Evolutionary conservation across 2,113 vertebrate genomes (phyloP).

Genomic region (Equus przewalskii): DNA sequence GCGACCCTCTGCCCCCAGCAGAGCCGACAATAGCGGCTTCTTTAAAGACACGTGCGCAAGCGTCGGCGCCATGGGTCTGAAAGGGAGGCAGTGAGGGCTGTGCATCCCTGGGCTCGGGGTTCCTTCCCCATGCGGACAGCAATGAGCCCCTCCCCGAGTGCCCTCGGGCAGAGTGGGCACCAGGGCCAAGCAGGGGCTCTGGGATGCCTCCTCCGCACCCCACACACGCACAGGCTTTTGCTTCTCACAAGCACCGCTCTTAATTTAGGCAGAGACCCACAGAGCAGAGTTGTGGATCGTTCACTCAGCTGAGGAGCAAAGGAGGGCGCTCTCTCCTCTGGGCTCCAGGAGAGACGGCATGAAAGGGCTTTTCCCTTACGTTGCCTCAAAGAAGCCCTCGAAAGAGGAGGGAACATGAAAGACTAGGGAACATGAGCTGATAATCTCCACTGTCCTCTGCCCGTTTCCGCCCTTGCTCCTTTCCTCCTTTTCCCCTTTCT

Average conservation of each 20-base stretch:
- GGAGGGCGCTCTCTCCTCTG: accelerated
- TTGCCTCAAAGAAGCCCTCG: neutral
- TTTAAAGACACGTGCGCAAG: accelerated
- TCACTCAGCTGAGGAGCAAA: neutral
- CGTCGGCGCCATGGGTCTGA: accelerated
- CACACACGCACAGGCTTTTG: accelerated
- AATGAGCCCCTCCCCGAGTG: neutral
- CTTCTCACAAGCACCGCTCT: neutral
- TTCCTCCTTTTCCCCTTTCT: no score
- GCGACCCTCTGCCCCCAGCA: neutral
- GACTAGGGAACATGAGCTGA: accelerated
- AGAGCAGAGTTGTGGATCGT: no score
- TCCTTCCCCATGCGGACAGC: neutral
- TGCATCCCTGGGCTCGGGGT: accelerated
- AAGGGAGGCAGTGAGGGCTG: neutral
- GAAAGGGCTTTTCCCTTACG: neutral
- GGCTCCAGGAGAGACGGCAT: neutral
- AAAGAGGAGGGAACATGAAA: accelerated
- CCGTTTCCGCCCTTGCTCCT: neutral
- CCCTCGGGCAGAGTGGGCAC: neutral
- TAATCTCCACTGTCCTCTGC: accelerated
- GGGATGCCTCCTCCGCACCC: neutral
- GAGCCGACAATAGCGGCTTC: neutral
- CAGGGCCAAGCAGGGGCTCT: neutral
- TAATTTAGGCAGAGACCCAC: neutral